A percentile compares a stretch with the other conserved stretches of the same genome.
These are phyloP conservation scores for Stomatorhinus walkeri DNA, from an alignment of 2,797 vertebrate genomes.

Conservation along the genomic window DNA sequence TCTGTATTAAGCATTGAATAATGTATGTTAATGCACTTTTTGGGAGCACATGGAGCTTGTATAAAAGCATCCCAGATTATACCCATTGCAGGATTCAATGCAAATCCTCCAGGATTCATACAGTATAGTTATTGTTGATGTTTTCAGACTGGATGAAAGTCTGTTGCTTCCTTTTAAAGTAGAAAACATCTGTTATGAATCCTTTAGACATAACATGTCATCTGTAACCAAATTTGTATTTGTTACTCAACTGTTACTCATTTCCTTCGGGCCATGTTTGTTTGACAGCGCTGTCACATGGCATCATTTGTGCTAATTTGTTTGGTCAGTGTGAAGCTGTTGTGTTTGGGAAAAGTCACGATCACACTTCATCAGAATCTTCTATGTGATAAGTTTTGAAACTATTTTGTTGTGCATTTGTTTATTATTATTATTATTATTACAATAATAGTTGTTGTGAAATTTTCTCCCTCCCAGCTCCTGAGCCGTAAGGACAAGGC, in stretches of 20 bases:
- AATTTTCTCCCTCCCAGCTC: constrained; percentile 58
- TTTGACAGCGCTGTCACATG: background rate
- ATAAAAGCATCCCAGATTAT: background rate
- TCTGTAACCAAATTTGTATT: background rate
- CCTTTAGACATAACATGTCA: background rate
- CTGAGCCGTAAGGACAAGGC: constrained; percentile 96
- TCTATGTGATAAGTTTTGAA: background rate
- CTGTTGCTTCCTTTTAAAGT: background rate
- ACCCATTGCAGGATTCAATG: background rate
- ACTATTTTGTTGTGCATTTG: background rate
- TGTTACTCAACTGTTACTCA: constrained; percentile 2
- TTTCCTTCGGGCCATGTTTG: background rate
- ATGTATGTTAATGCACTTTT: background rate
- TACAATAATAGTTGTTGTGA: background rate
- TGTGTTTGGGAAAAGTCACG: background rate
- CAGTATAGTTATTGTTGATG: background rate
- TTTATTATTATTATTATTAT: background rate
- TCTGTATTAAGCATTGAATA: background rate
- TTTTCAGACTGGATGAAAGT: background rate
- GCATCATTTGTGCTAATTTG: background rate
- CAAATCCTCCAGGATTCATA: background rate
- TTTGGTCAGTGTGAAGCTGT: background rate
- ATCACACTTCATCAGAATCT: constrained; percentile 6
- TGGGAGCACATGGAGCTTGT: background rate
- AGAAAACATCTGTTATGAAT: background rate